Conservation (phyloP, 2,888 invertebrate genomes). For the Hyles lineata region DNA sequence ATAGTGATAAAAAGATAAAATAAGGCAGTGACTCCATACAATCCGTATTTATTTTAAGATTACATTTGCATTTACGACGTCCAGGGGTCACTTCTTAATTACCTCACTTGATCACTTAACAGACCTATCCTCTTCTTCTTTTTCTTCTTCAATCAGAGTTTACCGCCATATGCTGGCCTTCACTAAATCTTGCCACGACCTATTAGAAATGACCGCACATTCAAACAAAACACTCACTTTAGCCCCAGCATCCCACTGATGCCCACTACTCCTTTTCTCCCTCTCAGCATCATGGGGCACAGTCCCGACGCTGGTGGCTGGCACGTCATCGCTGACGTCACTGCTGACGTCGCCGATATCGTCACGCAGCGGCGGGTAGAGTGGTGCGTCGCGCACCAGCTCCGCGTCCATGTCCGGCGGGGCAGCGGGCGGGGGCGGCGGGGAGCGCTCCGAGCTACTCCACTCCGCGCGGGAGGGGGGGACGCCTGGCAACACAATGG, state of each 20-base stretch:
- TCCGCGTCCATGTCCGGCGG: constrained; percentile 56
- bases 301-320: background rate
- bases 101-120: too few relatives aligned
- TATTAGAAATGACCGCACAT: too few relatives aligned
- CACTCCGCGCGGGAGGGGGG: constrained; percentile 55
- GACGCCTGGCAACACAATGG: constrained; percentile 58
- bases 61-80: too few relatives aligned
- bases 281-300: constrained; percentile 45
- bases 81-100: too few relatives aligned
- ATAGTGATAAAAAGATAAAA: too few relatives aligned
- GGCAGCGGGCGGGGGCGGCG: constrained; percentile 16
- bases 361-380: constrained; percentile 61
- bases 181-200: background rate
- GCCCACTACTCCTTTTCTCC: constrained; percentile 65
- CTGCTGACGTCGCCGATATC: constrained; percentile 30
- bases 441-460: constrained; percentile 64
- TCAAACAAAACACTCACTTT: constrained; percentile 54
- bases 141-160: too few relatives aligned
- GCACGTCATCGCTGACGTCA: background rate
- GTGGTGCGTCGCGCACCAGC: constrained; percentile 67
- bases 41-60: too few relatives aligned
- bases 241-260: constrained; percentile 62
- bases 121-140: too few relatives aligned
- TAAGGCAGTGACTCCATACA: too few relatives aligned
- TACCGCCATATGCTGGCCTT: background rate